Evolutionary conservation across 1,140 invertebrate genomes (phyloP).

Genomic region (Heliconius hermathena): DNA sequence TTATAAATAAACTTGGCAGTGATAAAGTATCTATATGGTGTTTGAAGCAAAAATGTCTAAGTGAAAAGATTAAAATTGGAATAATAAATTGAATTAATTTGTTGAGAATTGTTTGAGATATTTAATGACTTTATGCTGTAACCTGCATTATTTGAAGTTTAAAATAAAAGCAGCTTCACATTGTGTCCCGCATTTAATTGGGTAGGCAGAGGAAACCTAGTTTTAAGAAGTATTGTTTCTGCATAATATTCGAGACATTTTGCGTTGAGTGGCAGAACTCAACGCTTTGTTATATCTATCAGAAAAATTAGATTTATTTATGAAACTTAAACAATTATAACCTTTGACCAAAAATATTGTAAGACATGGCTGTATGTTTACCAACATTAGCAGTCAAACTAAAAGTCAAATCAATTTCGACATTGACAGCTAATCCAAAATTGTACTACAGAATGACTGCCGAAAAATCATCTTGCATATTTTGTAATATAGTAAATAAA

Average conservation of each 20-base stretch:
- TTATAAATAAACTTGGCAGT: too few species aligned
- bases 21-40: too few species aligned
- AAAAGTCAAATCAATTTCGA: slow-evolving; percentile 20
- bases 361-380: slow-evolving; percentile 30
- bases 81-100: too few species aligned
- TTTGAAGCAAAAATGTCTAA: too few species aligned
- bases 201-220: not conserved
- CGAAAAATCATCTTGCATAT: slow-evolving; percentile 82
- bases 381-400: slow-evolving; percentile 11
- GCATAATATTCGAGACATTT: not conserved
- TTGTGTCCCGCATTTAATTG: too few species aligned
- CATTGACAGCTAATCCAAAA: slow-evolving; percentile 19
- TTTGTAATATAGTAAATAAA: slow-evolving; percentile 87
- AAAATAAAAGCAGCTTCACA: too few species aligned
- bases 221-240: not conserved
- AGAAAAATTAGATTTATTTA: not conserved
- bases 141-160: too few species aligned
- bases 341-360: slow-evolving; percentile 9
- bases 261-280: not conserved
- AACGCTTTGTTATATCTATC: not conserved
- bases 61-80: too few species aligned
- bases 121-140: too few species aligned
- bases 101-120: too few species aligned
- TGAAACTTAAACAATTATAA: not conserved
- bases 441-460: slow-evolving; percentile 28